Conservation (phyloP, 2,797 vertebrate genomes). For the Enteromius anoplus region DNA sequence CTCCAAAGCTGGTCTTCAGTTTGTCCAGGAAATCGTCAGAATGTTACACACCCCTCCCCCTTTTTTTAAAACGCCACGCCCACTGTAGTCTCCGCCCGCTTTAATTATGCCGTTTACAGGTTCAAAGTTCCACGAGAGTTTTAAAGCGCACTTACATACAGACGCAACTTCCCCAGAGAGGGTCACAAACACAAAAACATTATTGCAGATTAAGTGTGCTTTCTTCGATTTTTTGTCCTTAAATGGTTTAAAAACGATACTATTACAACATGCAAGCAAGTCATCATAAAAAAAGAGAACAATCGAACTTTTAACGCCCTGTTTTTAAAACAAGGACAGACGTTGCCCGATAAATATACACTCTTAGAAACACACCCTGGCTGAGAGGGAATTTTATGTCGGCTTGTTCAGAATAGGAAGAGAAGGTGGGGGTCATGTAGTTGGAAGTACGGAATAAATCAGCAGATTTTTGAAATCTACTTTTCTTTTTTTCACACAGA, state of each 20-base stretch:
- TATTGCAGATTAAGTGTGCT: slow-evolving; percentile 89
- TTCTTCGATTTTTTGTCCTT: slow-evolving; percentile 72
- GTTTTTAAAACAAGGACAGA: slow-evolving; percentile 65
- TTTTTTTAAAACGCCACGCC: slow-evolving; percentile 4
- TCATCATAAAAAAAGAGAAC: slow-evolving; percentile 65
- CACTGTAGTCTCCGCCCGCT: slow-evolving; percentile 38
- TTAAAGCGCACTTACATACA: slow-evolving; percentile 63
- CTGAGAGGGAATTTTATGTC: slow-evolving; percentile 67
- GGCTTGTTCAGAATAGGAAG: slow-evolving; percentile 64
- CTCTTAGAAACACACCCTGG: slow-evolving; percentile 72
- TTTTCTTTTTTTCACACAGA: slow-evolving; percentile 9
- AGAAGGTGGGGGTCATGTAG: slow-evolving; percentile 31
- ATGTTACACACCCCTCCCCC: slow-evolving; percentile 52
- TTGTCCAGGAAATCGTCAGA: slow-evolving; percentile 54
- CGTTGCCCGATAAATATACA: slow-evolving; percentile 69
- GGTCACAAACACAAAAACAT: slow-evolving; percentile 81
- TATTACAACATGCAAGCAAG: slow-evolving; percentile 76
- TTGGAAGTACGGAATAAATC: slow-evolving; percentile 46
- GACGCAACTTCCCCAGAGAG: slow-evolving; percentile 66
- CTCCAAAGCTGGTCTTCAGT: slow-evolving; percentile 56
- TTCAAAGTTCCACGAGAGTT: slow-evolving; percentile 55
- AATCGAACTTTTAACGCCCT: slow-evolving; percentile 66
- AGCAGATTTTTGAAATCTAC: slow-evolving; percentile 8
- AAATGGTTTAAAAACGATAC: slow-evolving; percentile 67
- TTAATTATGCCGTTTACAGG: slow-evolving; percentile 53